Conservation (phyloP, 1,140 invertebrate genomes). For the Zaprionus nigranus region DNA sequence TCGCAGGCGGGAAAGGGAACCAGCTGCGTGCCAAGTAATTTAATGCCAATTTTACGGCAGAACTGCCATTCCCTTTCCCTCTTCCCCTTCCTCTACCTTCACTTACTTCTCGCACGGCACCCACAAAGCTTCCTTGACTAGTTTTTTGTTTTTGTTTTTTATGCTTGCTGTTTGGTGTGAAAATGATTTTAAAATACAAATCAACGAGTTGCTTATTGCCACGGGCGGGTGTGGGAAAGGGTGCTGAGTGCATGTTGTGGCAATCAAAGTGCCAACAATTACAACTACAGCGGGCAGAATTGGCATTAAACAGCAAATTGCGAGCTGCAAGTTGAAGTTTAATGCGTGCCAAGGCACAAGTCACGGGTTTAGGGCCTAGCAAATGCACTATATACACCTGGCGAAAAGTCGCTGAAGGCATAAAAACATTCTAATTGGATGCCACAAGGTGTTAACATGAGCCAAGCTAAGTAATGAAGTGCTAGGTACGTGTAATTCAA, state of each 20-base stretch:
- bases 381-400: neutral
- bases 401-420: conserved; percentile 10
- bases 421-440: conserved; percentile 62
- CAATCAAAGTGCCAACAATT: conserved; percentile 65
- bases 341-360: conserved; percentile 44
- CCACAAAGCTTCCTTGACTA: neutral
- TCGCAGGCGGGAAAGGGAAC: conserved; percentile 18
- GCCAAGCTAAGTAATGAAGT: neutral
- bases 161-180: conserved; percentile 40
- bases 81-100: neutral
- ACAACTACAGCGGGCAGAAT: conserved; percentile 45
- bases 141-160: conserved; percentile 12
- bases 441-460: conserved; percentile 46
- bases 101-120: neutral
- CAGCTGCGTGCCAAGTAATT: conserved; percentile 64
- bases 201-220: conserved; percentile 42
- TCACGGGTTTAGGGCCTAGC: conserved; percentile 34
- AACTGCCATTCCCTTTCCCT: neutral
- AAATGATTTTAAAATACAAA: conserved; percentile 68
- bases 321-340: neutral
- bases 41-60: conserved; percentile 65
- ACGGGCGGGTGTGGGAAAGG: neutral
- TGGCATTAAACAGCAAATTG: conserved; percentile 40
- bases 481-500: no score
- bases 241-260: conserved; percentile 41